Evolutionary conservation across 2,113 vertebrate genomes (phyloP).

Genomic region (Trematomus loennbergii): DNA sequence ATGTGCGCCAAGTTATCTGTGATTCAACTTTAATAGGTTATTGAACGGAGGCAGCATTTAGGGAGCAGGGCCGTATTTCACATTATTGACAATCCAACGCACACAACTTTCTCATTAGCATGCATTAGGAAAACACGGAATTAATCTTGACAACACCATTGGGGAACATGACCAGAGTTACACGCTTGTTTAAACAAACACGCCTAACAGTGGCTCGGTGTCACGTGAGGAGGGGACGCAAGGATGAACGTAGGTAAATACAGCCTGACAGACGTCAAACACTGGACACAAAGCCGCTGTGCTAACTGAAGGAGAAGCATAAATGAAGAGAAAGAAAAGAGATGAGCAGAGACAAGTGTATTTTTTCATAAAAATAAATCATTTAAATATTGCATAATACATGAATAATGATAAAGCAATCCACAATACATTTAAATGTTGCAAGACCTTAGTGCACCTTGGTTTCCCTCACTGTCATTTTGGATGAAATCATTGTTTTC

Average conservation of each 20-base stretch:
- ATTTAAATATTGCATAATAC: slow-evolving; percentile 48
- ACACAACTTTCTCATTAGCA: slow-evolving; percentile 87
- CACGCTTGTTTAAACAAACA: slow-evolving; percentile 73
- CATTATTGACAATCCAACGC: slow-evolving; percentile 86
- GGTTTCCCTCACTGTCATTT: slow-evolving; percentile 47
- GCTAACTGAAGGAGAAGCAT: slow-evolving; percentile 2
- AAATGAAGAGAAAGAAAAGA: not conserved
- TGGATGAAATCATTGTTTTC: slow-evolving; percentile 52
- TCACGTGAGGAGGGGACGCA: slow-evolving; percentile 10
- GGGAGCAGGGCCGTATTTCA: slow-evolving; percentile 85
- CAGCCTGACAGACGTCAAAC: slow-evolving; percentile 39
- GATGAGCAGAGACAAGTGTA: not conserved
- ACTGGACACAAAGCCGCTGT: slow-evolving; percentile 26
- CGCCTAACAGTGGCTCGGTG: slow-evolving; percentile 27
- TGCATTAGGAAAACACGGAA: slow-evolving; percentile 84
- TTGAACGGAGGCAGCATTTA: slow-evolving; percentile 86
- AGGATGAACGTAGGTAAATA: slow-evolving; percentile 24
- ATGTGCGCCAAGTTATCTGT: slow-evolving; percentile 86
- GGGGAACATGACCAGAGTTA: slow-evolving; percentile 68
- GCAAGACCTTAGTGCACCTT: slow-evolving; percentile 49
- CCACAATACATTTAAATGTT: slow-evolving; percentile 54
- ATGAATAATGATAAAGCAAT: slow-evolving; percentile 41
- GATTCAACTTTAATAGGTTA: slow-evolving; percentile 90
- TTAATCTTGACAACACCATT: slow-evolving; percentile 79
- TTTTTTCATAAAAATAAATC: slow-evolving; percentile 46